These are phyloP conservation scores for Ceratothoa steindachneri DNA, from an alignment of 2,888 invertebrate genomes.

Conservation along the genomic window DNA sequence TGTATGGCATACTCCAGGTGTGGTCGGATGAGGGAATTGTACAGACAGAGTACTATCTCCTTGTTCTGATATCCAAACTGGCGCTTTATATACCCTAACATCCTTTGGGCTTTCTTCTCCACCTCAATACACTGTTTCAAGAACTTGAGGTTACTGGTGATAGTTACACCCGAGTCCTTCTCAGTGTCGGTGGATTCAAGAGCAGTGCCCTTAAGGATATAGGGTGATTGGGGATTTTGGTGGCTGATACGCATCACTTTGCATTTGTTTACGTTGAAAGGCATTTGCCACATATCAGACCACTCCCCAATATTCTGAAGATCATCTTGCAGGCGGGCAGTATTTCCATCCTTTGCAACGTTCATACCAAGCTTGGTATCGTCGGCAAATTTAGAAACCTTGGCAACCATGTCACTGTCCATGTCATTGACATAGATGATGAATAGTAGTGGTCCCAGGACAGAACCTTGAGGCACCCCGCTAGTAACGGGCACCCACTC, in stretches of 20 bases:
- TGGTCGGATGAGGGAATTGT: neutral
- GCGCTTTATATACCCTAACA: neutral
- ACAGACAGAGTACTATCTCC: neutral
- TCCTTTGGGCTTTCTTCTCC: neutral
- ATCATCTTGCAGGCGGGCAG: neutral
- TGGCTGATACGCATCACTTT: too few relatives aligned
- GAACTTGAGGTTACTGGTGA: too few relatives aligned
- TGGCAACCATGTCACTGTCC: neutral
- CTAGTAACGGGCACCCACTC: neutral
- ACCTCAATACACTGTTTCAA: too few relatives aligned
- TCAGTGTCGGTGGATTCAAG: too few relatives aligned
- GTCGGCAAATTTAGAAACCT: neutral
- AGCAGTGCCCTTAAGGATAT: too few relatives aligned
- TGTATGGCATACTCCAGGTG: neutral
- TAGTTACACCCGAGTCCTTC: too few relatives aligned
- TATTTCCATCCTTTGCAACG: neutral
- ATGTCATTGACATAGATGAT: neutral
- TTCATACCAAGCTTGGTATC: neutral
- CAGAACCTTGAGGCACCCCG: neutral
- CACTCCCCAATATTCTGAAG: neutral
- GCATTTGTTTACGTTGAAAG: neutral
- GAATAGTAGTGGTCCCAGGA: neutral
- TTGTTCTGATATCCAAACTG: neutral
- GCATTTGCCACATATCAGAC: neutral
- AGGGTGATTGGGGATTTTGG: too few relatives aligned